phyloP scores from a whole-genome alignment of 1,140 invertebrate genomes.

The Hormaphis cornu region DNA sequence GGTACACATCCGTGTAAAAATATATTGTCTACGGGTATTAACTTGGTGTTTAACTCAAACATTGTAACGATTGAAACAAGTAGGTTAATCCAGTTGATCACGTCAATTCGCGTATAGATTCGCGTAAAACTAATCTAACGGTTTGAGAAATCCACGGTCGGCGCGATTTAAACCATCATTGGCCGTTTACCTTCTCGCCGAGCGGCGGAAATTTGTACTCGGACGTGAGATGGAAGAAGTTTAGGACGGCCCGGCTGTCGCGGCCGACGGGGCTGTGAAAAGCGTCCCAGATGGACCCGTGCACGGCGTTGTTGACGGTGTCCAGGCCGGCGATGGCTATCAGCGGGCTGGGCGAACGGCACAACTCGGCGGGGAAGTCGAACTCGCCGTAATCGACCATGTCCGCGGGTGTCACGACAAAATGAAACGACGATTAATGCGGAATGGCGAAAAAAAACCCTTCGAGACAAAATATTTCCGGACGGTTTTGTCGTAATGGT shows the following conservation, averaged over 20 bases:
- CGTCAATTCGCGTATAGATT: no score
- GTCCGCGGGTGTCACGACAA: no score
- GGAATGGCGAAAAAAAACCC: no score
- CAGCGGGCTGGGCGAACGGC: slow-evolving; percentile 67
- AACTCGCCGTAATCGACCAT: slow-evolving; percentile 37
- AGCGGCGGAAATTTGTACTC: slow-evolving; percentile 79
- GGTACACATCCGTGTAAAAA: no score
- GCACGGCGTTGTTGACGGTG: slow-evolving; percentile 68
- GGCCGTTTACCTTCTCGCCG: slow-evolving; percentile 80
- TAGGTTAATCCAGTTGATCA: no score
- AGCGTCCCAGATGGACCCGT: slow-evolving; percentile 85
- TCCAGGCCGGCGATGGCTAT: slow-evolving; percentile 81
- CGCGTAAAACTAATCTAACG: neutral
- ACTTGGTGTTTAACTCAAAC: no score
- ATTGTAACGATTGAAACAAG: no score
- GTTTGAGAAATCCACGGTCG: neutral
- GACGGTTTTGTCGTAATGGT: no score
- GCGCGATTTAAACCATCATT: no score
- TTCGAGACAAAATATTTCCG: no score
- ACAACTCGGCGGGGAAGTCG: slow-evolving; percentile 65
- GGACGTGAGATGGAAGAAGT: slow-evolving; percentile 68
- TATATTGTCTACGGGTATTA: no score
- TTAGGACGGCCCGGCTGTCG: slow-evolving; percentile 68
- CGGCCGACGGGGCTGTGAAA: slow-evolving; percentile 67
- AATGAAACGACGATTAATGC: no score